phyloP scores from a whole-genome alignment of 2,113 vertebrate genomes.

The Phrynosoma blainvillii region DNA sequence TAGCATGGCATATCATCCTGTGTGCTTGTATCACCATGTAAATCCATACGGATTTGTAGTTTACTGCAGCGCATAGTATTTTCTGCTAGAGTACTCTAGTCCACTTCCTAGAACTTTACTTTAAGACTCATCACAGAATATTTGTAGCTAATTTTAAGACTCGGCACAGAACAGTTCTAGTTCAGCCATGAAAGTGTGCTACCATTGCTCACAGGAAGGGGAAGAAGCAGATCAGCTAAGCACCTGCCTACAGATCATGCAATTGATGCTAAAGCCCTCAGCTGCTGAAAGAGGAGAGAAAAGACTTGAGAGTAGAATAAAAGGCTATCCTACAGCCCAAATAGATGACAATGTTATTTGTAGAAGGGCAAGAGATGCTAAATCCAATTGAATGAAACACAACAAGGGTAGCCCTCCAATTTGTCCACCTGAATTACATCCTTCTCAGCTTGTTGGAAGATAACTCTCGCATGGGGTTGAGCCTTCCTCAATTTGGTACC shows the following conservation, averaged over 20 bases:
- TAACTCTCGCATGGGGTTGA: background rate
- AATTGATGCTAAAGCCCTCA: background rate
- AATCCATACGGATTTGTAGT: background rate
- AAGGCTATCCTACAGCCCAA: background rate
- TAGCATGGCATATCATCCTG: background rate
- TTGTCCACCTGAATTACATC: background rate
- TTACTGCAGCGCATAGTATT: background rate
- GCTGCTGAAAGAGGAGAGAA: background rate
- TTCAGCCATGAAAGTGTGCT: background rate
- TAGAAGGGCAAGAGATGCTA: background rate
- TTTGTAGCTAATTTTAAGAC: too few relatives aligned
- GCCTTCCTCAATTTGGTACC: background rate
- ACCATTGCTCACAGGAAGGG: background rate
- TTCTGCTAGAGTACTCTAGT: too few relatives aligned
- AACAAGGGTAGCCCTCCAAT: too few relatives aligned
- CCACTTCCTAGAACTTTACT: too few relatives aligned
- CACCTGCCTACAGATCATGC: background rate
- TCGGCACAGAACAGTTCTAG: too few relatives aligned
- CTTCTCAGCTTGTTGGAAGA: background rate
- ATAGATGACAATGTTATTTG: background rate
- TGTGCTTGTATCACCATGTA: background rate
- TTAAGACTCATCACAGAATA: too few relatives aligned
- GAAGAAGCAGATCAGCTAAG: background rate
- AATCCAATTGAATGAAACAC: background rate
- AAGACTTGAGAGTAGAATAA: background rate